phyloP scores from a whole-genome alignment of 2,888 invertebrate genomes.

The Hyposoter didymator region DNA sequence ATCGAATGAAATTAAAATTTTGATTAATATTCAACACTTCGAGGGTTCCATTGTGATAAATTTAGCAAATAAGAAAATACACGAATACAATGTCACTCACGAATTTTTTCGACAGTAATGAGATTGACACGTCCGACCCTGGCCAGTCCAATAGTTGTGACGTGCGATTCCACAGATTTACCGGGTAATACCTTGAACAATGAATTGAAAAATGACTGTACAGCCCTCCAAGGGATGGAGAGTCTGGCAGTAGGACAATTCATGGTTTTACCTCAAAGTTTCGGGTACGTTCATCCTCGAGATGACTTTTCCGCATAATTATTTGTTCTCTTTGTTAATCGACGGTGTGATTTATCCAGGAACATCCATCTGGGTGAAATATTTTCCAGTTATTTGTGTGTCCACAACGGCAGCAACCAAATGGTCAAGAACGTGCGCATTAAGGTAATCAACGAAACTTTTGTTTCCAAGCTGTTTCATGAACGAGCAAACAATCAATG shows the following conservation, averaged over 20 bases:
- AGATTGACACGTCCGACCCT: constrained; percentile 96
- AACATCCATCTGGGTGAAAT: constrained; percentile 99
- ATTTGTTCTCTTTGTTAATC: neutral
- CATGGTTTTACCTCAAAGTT: constrained; percentile 96
- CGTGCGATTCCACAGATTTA: constrained; percentile 94
- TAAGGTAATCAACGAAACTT: constrained; percentile 86
- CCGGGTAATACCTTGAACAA: constrained; percentile 92
- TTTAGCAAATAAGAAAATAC: neutral
- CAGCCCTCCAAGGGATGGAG: constrained; percentile 92
- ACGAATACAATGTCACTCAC: constrained; percentile 18
- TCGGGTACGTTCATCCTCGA: constrained; percentile 88
- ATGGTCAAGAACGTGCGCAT: constrained; percentile 93
- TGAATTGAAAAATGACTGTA: constrained; percentile 92
- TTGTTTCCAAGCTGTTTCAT: neutral
- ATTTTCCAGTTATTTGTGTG: constrained; percentile 98
- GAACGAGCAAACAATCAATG: neutral
- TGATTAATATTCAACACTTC: too few species aligned
- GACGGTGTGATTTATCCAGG: constrained; percentile 82
- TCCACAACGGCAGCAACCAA: constrained; percentile 97
- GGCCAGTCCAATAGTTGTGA: constrained; percentile 92
- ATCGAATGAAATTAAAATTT: neutral
- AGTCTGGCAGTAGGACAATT: constrained; percentile 95
- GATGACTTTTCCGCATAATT: neutral
- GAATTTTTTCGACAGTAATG: constrained; percentile 90
- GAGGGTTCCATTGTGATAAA: neutral